Conservation (phyloP, 2,113 vertebrate genomes). For the Podarcis cretensis region DNA sequence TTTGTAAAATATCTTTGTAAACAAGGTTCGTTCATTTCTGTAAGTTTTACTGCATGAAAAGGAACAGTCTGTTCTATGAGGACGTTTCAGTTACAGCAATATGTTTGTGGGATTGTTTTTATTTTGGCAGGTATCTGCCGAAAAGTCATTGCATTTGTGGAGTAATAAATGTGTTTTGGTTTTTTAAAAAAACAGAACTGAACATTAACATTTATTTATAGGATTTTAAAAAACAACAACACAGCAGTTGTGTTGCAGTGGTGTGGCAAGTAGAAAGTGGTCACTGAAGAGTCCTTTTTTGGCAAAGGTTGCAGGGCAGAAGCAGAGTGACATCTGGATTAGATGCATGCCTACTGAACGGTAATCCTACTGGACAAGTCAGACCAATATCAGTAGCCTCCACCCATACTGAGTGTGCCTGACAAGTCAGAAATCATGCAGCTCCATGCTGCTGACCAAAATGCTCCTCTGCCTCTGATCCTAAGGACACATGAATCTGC, state of each 20-base stretch:
- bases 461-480: background rate
- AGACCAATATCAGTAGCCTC: background rate
- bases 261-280: background rate
- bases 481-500: too few species aligned
- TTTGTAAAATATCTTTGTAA: slow-evolving; percentile 48
- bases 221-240: rapidly evolving
- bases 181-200: slow-evolving; percentile 14
- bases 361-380: background rate
- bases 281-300: background rate
- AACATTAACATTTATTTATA: background rate
- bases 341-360: background rate
- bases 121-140: slow-evolving; percentile 25
- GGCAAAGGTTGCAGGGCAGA: too few species aligned
- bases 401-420: background rate
- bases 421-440: background rate
- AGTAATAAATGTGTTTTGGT: slow-evolving; percentile 69
- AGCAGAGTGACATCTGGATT: background rate
- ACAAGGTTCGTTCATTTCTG: slow-evolving; percentile 50
- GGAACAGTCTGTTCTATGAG: slow-evolving; percentile 17
- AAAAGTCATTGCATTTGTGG: slow-evolving; percentile 30
- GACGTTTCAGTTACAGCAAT: slow-evolving; percentile 24
- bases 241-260: rapidly evolving
- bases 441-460: background rate
- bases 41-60: slow-evolving; percentile 59
- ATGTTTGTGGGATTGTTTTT: slow-evolving; percentile 8